phyloP scores from a whole-genome alignment of 2,113 vertebrate genomes.

The Craseonycteris thonglongyai region DNA sequence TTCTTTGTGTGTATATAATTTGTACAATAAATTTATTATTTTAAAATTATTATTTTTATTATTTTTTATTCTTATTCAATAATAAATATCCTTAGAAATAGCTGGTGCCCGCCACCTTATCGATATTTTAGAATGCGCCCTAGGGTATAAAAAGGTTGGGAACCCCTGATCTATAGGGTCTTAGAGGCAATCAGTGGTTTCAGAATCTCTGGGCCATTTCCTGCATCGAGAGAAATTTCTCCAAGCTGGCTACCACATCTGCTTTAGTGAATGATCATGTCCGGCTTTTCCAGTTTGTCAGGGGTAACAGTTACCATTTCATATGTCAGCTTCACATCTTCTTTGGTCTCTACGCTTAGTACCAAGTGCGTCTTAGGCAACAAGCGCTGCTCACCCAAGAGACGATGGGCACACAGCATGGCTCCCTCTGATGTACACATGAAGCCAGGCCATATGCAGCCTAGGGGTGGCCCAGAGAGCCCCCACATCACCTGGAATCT shows the following conservation, averaged over 20 bases:
- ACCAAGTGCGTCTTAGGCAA: not conserved
- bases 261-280: fast-evolving
- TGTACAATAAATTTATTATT: too few relatives aligned
- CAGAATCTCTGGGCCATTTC: constrained; percentile 1
- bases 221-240: not conserved
- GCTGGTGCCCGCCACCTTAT: too few relatives aligned
- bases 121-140: too few relatives aligned
- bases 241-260: not conserved
- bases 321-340: not conserved
- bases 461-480: not conserved
- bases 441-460: not conserved
- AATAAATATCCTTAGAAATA: too few relatives aligned
- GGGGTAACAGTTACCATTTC: not conserved
- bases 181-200: constrained; percentile 1
- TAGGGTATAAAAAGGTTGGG: too few relatives aligned
- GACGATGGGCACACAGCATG: not conserved
- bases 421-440: not conserved
- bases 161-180: too few relatives aligned
- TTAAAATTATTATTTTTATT: too few relatives aligned
- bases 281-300: fast-evolving
- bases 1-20: too few relatives aligned
- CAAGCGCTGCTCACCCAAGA: not conserved
- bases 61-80: too few relatives aligned
- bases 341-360: not conserved
- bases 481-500: not conserved